These are phyloP conservation scores for Ethmia dodecea DNA, from an alignment of 2,888 invertebrate species.

Conservation along the genomic window DNA sequence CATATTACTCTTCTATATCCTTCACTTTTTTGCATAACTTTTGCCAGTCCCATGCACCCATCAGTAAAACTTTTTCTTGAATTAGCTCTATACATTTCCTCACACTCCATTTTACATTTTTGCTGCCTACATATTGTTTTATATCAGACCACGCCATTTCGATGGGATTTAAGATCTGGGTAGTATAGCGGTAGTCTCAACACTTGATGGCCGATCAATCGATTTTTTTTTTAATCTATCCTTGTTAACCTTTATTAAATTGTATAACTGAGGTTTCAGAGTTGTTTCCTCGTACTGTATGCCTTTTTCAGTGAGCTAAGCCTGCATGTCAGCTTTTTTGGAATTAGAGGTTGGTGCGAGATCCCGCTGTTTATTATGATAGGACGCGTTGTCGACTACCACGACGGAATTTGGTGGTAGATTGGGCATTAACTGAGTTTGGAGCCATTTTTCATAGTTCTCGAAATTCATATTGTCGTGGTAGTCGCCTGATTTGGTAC, in stretches of 20 bases:
- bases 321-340: constrained; percentile 22
- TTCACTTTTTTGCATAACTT: constrained; percentile 16
- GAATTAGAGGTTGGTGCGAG: constrained; percentile 19
- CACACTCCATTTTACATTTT: constrained; percentile 14
- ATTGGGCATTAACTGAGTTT: constrained; percentile 10
- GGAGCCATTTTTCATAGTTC: constrained; percentile 16
- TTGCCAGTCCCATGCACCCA: constrained; percentile 15
- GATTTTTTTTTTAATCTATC: constrained; percentile 15
- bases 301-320: constrained; percentile 22
- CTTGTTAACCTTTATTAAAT: constrained; percentile 18
- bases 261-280: constrained; percentile 21
- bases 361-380: constrained; percentile 20
- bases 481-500: constrained; percentile 25
- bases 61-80: constrained; percentile 17
- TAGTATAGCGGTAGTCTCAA: constrained; percentile 23
- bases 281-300: constrained; percentile 15
- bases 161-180: constrained; percentile 19
- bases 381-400: constrained; percentile 20
- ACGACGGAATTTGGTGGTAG: constrained; percentile 9
- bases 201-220: constrained; percentile 15
- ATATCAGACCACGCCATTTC: constrained; percentile 16
- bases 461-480: constrained; percentile 28
- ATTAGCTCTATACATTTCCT: constrained; percentile 4
- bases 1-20: constrained; percentile 12
- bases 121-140: constrained; percentile 12